Percentiles rank a stretch among this genome's conserved stretches.
phyloP scores from a whole-genome alignment of 2,888 invertebrate genomes.

The Caenorhabditis drosophilae region DNA sequence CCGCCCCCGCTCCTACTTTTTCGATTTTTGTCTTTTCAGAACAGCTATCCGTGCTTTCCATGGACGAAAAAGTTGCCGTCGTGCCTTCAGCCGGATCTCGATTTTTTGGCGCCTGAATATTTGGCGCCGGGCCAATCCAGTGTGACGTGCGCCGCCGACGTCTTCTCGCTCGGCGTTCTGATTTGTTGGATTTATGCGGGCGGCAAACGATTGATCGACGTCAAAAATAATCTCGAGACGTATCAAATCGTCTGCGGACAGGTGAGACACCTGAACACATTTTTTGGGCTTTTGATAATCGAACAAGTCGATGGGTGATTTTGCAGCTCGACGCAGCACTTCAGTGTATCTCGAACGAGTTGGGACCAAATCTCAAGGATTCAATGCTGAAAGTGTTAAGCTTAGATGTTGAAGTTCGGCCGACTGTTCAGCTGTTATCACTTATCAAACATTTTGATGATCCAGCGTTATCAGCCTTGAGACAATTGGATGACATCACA shows the following conservation, averaged over 20 bases:
- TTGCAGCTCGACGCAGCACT: slow-evolving; percentile 65
- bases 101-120: slow-evolving; percentile 91
- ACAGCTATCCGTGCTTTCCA: slow-evolving; percentile 80
- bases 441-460: slow-evolving; percentile 80
- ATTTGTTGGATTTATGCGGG: slow-evolving; percentile 87
- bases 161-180: slow-evolving; percentile 93
- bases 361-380: slow-evolving; percentile 75
- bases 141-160: slow-evolving; percentile 84
- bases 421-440: slow-evolving; percentile 87
- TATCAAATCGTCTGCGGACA: slow-evolving; percentile 88
- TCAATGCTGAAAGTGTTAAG: slow-evolving; percentile 57
- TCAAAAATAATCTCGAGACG: slow-evolving; percentile 85
- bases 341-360: slow-evolving; percentile 73
- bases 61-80: slow-evolving; percentile 90
- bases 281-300: neutral
- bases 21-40: slow-evolving; percentile 74
- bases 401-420: slow-evolving; percentile 80
- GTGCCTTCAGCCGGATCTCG: slow-evolving; percentile 91
- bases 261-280: slow-evolving; percentile 72
- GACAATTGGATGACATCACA: slow-evolving; percentile 88
- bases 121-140: slow-evolving; percentile 74
- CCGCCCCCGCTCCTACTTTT: too few relatives aligned
- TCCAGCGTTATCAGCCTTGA: slow-evolving; percentile 86
- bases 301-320: too few relatives aligned
- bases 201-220: slow-evolving; percentile 86